Percentiles rank a stretch among this genome's conserved stretches.
These are phyloP conservation scores for Nymphalis urticae DNA, from an alignment of 2,888 invertebrate species.

Conservation along the genomic window DNA sequence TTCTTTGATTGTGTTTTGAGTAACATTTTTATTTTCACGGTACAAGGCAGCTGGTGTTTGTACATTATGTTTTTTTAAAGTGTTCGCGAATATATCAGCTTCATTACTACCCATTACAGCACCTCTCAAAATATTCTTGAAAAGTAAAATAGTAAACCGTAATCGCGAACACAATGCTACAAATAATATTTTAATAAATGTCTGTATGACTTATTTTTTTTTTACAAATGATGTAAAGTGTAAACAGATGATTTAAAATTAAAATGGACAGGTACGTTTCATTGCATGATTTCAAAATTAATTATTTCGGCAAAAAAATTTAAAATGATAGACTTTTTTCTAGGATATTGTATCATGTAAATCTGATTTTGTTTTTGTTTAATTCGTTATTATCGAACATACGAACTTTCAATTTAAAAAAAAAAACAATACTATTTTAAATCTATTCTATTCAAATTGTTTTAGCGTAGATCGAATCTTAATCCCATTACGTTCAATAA, in stretches of 20 bases:
- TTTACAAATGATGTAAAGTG: background rate
- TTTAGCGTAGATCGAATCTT: background rate
- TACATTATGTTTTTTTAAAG: conserved; percentile 40
- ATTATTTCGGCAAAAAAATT: background rate
- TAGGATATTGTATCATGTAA: too few species aligned
- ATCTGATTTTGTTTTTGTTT: too few species aligned
- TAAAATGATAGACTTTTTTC: background rate
- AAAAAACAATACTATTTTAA: too few species aligned
- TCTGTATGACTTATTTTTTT: background rate
- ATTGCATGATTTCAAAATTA: background rate
- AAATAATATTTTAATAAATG: background rate
- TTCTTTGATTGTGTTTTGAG: conserved; percentile 29
- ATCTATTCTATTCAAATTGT: too few species aligned
- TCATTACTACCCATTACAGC: conserved; percentile 18
- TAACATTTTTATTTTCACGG: conserved; percentile 31
- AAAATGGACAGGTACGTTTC: background rate
- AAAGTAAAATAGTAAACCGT: background rate
- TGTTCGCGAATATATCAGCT: conserved; percentile 48
- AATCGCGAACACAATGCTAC: background rate
- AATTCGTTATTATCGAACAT: too few species aligned
- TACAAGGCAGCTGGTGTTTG: conserved; percentile 49
- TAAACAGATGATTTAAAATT: conserved; percentile 3
- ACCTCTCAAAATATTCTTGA: background rate
- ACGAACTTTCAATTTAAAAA: too few species aligned
- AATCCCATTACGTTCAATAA: too few species aligned